Percentiles rank a stretch among this genome's conserved stretches.
These are phyloP conservation scores for Spinus olivaceus DNA, from an alignment of 2,797 vertebrate genomes.

Conservation along the genomic window DNA sequence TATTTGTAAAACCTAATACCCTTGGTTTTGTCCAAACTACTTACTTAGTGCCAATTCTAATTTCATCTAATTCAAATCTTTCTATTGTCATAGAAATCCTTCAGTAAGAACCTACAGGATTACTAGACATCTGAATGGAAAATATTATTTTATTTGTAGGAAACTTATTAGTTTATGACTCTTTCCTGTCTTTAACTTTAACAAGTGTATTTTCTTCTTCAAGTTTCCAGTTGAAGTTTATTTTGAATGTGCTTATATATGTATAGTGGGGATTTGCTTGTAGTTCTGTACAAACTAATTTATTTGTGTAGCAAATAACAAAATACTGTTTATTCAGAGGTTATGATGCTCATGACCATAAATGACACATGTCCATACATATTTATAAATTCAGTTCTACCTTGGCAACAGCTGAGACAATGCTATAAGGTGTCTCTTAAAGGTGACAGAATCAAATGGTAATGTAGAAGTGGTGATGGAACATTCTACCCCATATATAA, in stretches of 20 bases:
- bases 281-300: background rate
- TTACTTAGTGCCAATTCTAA: background rate
- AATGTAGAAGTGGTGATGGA: background rate
- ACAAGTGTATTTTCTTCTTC: background rate
- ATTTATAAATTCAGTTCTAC: background rate
- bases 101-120: background rate
- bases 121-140: background rate
- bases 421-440: background rate
- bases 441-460: background rate
- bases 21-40: background rate
- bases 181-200: background rate
- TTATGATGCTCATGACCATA: background rate
- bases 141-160: background rate
- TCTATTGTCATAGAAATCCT: background rate
- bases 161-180: background rate
- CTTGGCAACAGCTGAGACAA: background rate
- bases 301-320: background rate
- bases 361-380: background rate
- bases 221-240: background rate
- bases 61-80: background rate
- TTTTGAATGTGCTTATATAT: background rate
- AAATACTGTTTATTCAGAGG: background rate
- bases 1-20: background rate
- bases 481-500: background rate
- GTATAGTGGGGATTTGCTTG: background rate